Base-by-base conservation (phyloP, 2,113 vertebrate species). In the Chlamydotis undulata region DNA sequence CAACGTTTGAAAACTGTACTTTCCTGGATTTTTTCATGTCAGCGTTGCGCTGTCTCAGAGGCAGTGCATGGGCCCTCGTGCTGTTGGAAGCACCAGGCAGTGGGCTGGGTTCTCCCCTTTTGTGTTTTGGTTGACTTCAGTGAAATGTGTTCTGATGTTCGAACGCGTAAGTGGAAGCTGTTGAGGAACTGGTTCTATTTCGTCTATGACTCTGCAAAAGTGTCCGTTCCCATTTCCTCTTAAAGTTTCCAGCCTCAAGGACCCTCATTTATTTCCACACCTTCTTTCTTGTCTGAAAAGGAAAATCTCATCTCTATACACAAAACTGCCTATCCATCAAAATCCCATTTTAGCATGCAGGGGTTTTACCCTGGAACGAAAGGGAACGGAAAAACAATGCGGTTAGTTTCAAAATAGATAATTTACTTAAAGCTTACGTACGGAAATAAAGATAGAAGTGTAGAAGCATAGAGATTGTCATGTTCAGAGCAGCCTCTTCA, bases 391-490 rank as follows among this genome's bases (percentile, higher is more conserved):
- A 61, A 35, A 50, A 23, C 33, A 41, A 19, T 52, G 18, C 35
- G 50, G 22, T 65, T 55, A 10, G 18, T 92, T 85, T 86, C 77
- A 78, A 73, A 49, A 65, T 4, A 50, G 35, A 21, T 67, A 4
- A 67, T 63, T 86, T 31, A 7, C 29, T 57, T 71, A 2, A 45
- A 78, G 25, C 59, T 71, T 59, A 7, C 26, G 11, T 28, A 7
- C 10, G 35, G 29, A 61, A 73, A 47, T 52, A 39, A 63, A n/a
- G 23, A 24, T 61, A 22, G 59, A 63, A 56, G 70, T 43, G 22
- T 0, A 59, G n/a, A 41, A 60, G 53, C 22, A 12, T 4, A 37
- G 45, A 39, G 37, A 17, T 37, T 0, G 0, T 76, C 45, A 10
- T 22, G 39, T 53, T 80, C 69, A 57, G 26, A 75, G 61, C 61